Conservation (phyloP, 2,888 invertebrate genomes). For the Calliopum simillimum region DNA sequence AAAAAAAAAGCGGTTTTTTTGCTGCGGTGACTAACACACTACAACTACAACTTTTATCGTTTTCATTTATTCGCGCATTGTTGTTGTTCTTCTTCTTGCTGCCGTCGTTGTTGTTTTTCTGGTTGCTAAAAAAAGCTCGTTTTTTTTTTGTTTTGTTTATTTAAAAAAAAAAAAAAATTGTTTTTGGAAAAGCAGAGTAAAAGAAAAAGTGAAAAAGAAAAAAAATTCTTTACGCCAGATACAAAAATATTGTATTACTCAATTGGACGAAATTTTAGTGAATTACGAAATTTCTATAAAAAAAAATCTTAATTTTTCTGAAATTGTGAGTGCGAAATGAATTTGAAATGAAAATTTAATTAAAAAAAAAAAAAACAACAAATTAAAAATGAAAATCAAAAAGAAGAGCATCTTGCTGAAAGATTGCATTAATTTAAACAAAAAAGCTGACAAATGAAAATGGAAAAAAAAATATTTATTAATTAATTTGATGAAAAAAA, state of each 20-base stretch:
- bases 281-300: neutral
- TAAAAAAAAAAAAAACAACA: neutral
- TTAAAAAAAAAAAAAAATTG: too few species aligned
- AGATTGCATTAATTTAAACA: neutral
- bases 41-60: neutral
- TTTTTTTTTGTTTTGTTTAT: slow-evolving; percentile 19
- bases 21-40: neutral
- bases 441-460: neutral
- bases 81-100: neutral
- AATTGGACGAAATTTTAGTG: slow-evolving; percentile 1
- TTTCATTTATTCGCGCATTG: slow-evolving; percentile 13
- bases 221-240: neutral
- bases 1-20: neutral
- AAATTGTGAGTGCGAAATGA: neutral
- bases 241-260: neutral
- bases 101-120: neutral
- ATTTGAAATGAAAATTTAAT: neutral
- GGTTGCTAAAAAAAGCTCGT: slow-evolving; percentile 6
- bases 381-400: neutral
- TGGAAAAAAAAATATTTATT: neutral
- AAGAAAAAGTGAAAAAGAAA: neutral
- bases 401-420: neutral
- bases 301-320: neutral
- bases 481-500: slow-evolving; percentile 10
- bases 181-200: slow-evolving; percentile 4